A percentile compares a stretch with the other conserved stretches of the same genome.
phyloP scores from a whole-genome alignment of 2,113 vertebrate genomes.

The Xenopus laevis region DNA sequence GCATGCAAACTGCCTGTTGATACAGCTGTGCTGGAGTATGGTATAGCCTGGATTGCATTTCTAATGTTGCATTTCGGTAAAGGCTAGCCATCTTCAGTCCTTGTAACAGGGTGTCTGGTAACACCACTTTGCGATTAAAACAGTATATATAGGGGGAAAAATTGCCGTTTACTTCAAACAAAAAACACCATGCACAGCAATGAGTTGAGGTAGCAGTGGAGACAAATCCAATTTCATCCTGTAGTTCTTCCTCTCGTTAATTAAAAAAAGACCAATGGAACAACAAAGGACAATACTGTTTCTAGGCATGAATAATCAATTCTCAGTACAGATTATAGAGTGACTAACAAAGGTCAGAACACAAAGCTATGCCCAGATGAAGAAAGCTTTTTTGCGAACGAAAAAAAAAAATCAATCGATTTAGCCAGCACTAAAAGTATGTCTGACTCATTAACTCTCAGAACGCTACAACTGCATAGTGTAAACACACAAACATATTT shows the following conservation, averaged over 20 bases:
- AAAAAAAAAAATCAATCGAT: neutral
- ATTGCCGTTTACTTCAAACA: neutral
- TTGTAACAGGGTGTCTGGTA: constrained; percentile 43
- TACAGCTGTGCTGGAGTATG: constrained; percentile 48
- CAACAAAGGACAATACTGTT: constrained; percentile 65
- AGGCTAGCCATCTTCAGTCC: constrained; percentile 48
- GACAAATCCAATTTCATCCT: constrained; percentile 44
- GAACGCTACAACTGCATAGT: too few species aligned
- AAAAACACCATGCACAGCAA: neutral
- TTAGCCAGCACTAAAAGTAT: neutral
- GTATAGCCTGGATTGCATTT: constrained; percentile 39
- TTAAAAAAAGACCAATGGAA: constrained; percentile 67
- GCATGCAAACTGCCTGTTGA: neutral
- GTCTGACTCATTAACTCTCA: too few species aligned
- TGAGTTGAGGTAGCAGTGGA: neutral
- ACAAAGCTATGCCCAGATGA: constrained; percentile 29
- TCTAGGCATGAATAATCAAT: constrained; percentile 81
- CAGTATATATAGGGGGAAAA: neutral
- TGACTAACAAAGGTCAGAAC: constrained; percentile 51
- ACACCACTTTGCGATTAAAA: constrained; percentile 2
- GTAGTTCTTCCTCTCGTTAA: constrained; percentile 55
- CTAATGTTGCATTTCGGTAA: constrained; percentile 41
- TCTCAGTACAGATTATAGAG: constrained; percentile 59
- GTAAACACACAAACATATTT: too few species aligned
- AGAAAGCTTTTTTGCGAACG: neutral